phyloP scores from a whole-genome alignment of 2,888 invertebrate species.

The Torymus auratus region DNA sequence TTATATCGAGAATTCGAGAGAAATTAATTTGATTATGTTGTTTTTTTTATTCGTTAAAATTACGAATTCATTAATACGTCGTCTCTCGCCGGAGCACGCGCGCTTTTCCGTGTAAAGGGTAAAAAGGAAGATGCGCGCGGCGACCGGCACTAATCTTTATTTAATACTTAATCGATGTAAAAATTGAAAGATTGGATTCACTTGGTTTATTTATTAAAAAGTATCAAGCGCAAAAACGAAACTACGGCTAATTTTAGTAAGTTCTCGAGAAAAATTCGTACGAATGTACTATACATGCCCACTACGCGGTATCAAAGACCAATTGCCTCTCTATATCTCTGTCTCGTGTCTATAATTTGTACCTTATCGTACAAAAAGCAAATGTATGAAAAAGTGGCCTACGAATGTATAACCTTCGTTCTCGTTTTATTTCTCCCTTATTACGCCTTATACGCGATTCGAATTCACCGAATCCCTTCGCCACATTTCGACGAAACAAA shows the following conservation, averaged over 20 bases:
- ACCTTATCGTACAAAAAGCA: constrained; percentile 44
- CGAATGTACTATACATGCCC: constrained; percentile 28
- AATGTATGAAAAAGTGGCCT: constrained; percentile 40
- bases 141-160: not conserved
- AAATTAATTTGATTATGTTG: constrained; percentile 58
- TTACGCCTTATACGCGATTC: not conserved
- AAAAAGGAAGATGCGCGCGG: not conserved
- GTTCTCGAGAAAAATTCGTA: constrained; percentile 21
- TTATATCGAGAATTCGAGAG: constrained; percentile 52
- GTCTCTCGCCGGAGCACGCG: too few relatives aligned
- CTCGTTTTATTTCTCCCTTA: not conserved
- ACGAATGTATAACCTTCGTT: not conserved
- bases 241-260: constrained; percentile 38
- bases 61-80: constrained; percentile 15
- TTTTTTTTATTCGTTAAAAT: constrained; percentile 48
- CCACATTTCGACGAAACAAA: constrained; percentile 37
- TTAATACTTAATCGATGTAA: constrained; percentile 44
- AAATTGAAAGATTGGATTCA: constrained; percentile 45
- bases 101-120: too few relatives aligned
- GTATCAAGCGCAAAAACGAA: constrained; percentile 48
- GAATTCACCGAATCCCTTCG: constrained; percentile 48
- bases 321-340: constrained; percentile 2
- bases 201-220: constrained; percentile 36
- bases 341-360: constrained; percentile 17
- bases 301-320: constrained; percentile 42